A percentile compares a stretch with the other conserved stretches of the same genome.
phyloP scores from a whole-genome alignment of 2,113 vertebrate genomes.

The Ochotona princeps region DNA sequence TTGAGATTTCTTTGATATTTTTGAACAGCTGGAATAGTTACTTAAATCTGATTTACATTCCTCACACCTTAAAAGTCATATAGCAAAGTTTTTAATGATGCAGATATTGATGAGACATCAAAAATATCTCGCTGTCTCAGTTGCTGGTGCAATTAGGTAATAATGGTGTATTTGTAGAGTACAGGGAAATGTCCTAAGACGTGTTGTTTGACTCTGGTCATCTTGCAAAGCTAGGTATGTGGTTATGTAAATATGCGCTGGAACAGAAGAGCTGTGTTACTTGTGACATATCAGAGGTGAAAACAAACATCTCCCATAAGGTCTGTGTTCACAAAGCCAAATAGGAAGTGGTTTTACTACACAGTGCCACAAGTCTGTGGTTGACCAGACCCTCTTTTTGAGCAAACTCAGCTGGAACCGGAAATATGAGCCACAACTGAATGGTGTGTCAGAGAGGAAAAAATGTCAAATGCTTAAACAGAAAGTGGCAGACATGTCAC shows the following conservation, averaged over 20 bases:
- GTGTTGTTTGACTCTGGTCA: background rate
- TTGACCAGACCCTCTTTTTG: conserved; percentile 12
- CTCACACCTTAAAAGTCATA: background rate
- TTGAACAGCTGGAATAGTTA: background rate
- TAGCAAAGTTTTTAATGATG: background rate
- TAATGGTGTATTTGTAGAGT: background rate
- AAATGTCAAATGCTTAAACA: conserved; percentile 39
- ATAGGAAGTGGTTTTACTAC: conserved; percentile 27
- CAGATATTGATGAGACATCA: background rate
- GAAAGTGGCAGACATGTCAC: background rate
- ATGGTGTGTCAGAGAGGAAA: conserved; percentile 33
- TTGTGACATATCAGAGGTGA: background rate
- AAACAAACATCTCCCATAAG: conserved; percentile 16
- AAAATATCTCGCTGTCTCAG: background rate
- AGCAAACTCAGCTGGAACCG: conserved; percentile 40
- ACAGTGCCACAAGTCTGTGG: background rate
- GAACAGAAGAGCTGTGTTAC: conserved; percentile 18
- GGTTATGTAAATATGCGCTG: background rate
- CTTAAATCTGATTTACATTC: background rate
- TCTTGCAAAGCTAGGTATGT: background rate
- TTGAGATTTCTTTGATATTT: background rate
- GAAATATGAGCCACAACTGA: conserved; percentile 46
- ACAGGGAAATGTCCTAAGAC: background rate
- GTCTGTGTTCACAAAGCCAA: conserved; percentile 24
- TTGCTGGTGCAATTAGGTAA: no score